Percentiles rank a stretch among this genome's conserved stretches.
Conservation (phyloP, 2,113 vertebrate genomes). For the Microcebus murinus region DNA sequence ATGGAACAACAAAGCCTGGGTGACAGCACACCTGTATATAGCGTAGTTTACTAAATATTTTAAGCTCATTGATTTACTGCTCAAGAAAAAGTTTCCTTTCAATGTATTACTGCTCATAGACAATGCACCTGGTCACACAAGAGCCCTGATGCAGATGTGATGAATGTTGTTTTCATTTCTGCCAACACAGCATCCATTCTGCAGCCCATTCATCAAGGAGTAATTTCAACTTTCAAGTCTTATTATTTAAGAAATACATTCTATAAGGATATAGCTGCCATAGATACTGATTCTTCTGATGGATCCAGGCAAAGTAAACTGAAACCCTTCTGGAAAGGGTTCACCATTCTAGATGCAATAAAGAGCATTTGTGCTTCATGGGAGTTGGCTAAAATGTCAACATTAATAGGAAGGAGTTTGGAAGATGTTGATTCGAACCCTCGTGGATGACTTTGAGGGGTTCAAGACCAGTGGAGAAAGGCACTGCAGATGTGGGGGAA, state of each 20-base stretch:
- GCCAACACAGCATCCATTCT: background rate
- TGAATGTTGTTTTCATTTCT: background rate
- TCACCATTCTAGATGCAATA: background rate
- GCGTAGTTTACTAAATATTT: background rate
- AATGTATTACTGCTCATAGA: background rate
- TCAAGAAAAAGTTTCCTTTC: background rate
- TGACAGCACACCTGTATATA: background rate
- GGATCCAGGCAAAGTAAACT: background rate
- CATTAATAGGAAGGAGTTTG: background rate
- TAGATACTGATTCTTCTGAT: background rate
- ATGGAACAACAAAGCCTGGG: background rate
- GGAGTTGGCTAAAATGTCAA: background rate
- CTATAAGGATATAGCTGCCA: background rate
- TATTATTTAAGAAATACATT: background rate
- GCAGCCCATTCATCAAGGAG: background rate
- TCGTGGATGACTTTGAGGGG: background rate
- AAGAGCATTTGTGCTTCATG: background rate
- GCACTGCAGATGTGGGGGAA: background rate
- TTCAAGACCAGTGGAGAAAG: background rate
- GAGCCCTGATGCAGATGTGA: background rate
- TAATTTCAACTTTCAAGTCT: background rate
- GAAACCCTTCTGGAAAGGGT: background rate
- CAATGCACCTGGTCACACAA: background rate
- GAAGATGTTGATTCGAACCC: background rate
- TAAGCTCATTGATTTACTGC: background rate